Base-by-base conservation (phyloP, 2,113 vertebrate genomes). In the Albula goreensis region DNA sequence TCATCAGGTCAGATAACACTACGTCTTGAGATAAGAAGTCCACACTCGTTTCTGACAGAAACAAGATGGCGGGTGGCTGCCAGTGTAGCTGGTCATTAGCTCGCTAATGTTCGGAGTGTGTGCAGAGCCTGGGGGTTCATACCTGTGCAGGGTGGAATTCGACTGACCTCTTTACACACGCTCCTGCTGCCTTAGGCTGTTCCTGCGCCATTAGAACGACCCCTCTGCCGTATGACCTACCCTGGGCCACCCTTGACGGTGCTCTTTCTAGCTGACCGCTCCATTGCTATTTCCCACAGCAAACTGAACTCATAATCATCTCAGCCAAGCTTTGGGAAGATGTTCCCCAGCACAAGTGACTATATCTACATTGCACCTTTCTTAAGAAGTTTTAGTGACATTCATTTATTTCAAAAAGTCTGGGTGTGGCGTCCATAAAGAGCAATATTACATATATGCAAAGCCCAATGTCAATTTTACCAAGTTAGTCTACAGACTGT, bases 141-240 rank as follows among this genome's bases (percentile, higher is more conserved):
- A 95, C 94, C 94, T 95, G 91, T 85, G 88, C 81, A 90, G 91
- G 93, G 93, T 92, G 93, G 93, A 94, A 94, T 91, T 90, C 85
- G 81, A 87, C 89, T 89, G 89, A 89, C 91, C 90, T 92, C 90
- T 87, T 92, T 87, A 90, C 91, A 89, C 88, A 78, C 85, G 52
- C 89, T 90, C 92, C 91, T 89, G 86, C 88, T 89, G 89, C 88
- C 82, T 82, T 82, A 50, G 86, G 83, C 81, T 83, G 84, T 82
- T 78, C 83, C 87, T 82, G 85, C 78, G 74, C n/a, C 52, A 70
- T 87, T 63, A 85, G 81, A 60, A 22, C 84, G 83, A 88, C 92
- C 83, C 87, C 82, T 13, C 60, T 80, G 4, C 86, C 85, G 86
- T 83, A 53, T 94, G 93, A 94, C 92, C 92, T 92, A 90, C 91